phyloP scores from a whole-genome alignment of 2,888 invertebrate genomes.

The Isotomurus palustris region DNA sequence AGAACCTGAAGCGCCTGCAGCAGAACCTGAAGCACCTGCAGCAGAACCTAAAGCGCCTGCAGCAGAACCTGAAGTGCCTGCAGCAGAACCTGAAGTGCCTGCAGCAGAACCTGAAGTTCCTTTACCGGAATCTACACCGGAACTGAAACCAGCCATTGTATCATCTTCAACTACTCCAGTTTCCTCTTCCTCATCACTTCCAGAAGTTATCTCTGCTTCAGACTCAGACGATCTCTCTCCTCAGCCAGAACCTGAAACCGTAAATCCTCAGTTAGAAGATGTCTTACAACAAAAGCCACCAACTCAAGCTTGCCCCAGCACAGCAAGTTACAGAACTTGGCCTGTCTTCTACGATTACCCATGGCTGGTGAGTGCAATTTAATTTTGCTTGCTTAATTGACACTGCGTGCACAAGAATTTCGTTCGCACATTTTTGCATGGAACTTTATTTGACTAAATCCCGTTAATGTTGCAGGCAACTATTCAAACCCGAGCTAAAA shows the following conservation, averaged over 20 bases:
- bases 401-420: too few species aligned
- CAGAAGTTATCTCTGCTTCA: background rate
- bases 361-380: constrained; percentile 26
- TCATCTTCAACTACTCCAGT: background rate
- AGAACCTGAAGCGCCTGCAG: constrained; percentile 4
- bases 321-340: constrained; percentile 29
- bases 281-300: constrained; percentile 5
- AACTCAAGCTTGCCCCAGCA: constrained; percentile 24
- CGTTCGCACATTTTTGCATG: too few species aligned
- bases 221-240: constrained; percentile 2
- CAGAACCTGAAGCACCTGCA: constrained; percentile 4
- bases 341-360: constrained; percentile 35
- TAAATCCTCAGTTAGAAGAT: background rate
- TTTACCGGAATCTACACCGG: background rate
- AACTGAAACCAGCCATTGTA: background rate
- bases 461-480: constrained; percentile 19
- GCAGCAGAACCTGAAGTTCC: constrained; percentile 9
- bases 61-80: background rate
- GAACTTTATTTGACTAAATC: background rate
- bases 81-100: constrained; percentile 5
- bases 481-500: constrained; percentile 30
- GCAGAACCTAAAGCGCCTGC: background rate
- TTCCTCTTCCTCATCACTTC: too few species aligned
- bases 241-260: background rate
- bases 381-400: too few species aligned